Base-by-base conservation (phyloP, 2,797 vertebrate genomes). In the Coregonus sp. region DNA sequence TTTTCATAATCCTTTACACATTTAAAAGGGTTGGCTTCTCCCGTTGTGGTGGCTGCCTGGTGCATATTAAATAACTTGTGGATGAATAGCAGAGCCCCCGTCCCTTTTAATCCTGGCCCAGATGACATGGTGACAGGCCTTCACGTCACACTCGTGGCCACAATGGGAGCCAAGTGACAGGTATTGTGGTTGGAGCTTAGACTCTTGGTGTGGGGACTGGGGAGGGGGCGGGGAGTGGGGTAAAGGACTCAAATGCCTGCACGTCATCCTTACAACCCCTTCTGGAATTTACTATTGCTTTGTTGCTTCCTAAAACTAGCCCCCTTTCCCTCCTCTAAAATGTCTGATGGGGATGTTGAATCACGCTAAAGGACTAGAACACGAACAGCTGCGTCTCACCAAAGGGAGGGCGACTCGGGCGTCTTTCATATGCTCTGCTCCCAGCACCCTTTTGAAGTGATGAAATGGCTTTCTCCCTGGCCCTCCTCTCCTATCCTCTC, bases 111-210 rank as follows among this genome's bases (percentile, higher is more conserved):
- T 61, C 56, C 56, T 9, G n/a, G n/a, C n/a, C 56, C 56, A 20
- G 18, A 61, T 61, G n/a, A 61, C 56, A 61, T 0, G 52, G 52
- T 61, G 56, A 61, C 56, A 61, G 56, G n/a, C 56, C n/a, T 61
- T 61, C 56, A n/a, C 56, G 56, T 25, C 56, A 6, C n/a, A 20
- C 56, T n/a, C 6, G 9, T 1, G 56, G 56, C 56, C 56, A 25
- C 56, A 61, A 61, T 61, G n/a, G 56, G 56, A n/a, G 56, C 56
- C 56, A 25, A 61, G 56, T 61, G 56, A 61, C 56, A 61, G 56
- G 56, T 20, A 61, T 61, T 61, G 56, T 61, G n/a, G 56, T 61
- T 9, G 56, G 56, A 61, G 56, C 56, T 61, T 61, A 61, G 18
- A 61, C 56, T n/a, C 40, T 47, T 9, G 40, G 40, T 47, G 40